phyloP scores from a whole-genome alignment of 2,797 vertebrate species.

The Phoeniculus purpureus region DNA sequence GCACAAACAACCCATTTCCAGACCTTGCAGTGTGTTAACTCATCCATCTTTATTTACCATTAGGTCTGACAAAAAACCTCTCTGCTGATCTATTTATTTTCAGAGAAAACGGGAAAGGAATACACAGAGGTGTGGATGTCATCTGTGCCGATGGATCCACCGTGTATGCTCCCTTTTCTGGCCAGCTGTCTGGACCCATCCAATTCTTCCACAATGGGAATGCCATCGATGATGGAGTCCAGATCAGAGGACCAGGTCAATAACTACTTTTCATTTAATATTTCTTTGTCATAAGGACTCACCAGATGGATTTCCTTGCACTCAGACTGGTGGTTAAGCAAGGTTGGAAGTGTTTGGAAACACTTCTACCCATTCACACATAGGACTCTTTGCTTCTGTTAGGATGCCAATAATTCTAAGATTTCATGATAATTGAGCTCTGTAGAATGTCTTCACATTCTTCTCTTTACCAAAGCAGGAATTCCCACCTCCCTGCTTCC shows the following conservation, averaged over 20 bases:
- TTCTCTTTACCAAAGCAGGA: not conserved
- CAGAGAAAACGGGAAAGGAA: not conserved
- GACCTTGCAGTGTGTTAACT: not conserved
- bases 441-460: not conserved
- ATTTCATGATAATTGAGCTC: too few species aligned
- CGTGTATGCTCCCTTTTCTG: slow-evolving; percentile 81
- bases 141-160: slow-evolving; percentile 70
- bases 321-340: not conserved
- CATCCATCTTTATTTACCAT: rapidly evolving
- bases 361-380: not conserved
- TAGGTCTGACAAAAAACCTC: not conserved
- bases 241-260: slow-evolving; percentile 76
- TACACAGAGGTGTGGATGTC: slow-evolving; percentile 62
- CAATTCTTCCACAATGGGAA: slow-evolving; percentile 70
- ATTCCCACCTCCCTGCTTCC: not conserved
- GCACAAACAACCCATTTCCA: not conserved
- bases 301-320: not conserved
- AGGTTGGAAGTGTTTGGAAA: not conserved
- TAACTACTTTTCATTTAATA: rapidly evolving
- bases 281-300: not conserved
- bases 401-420: too few species aligned
- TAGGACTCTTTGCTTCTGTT: not conserved
- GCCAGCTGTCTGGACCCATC: slow-evolving; percentile 74
- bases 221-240: slow-evolving; percentile 82
- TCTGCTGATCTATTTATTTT: rapidly evolving